Base-by-base conservation (phyloP, 2,888 invertebrate species). In the Xanthorhoe designata region DNA sequence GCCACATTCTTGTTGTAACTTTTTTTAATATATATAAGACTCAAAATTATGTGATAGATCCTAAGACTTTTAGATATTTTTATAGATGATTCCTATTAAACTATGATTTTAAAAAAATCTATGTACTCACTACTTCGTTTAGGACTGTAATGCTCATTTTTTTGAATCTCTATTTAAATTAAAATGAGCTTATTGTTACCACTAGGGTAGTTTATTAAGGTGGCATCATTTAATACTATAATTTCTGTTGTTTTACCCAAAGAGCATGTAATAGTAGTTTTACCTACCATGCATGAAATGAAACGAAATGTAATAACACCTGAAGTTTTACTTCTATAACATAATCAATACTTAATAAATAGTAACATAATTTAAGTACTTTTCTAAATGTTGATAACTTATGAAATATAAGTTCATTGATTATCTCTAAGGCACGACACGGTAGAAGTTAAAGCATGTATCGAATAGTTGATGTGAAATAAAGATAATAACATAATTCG, bases 251-350 rank as follows among this genome's bases (percentile, higher is more conserved):
- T 35, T 32, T 15, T 56, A 24, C 50, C 35, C 8, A n/a, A 7
- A n/a, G n/a, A n/a, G n/a, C n/a, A n/a, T n/a, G n/a, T n/a, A n/a
- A n/a, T n/a, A n/a, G n/a, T n/a, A n/a, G n/a, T n/a, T n/a, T n/a
- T n/a, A n/a, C 6, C 2, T 29, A 19, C 24, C 13, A 24, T 8
- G 17, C 42, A 35, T 54, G 47, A 51, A 69, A 88, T 79, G 72
- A 66, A 57, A 66, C 49, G 10, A 50, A 42, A 50, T 54, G 13
- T 56, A 19, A 61, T 49, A 52, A 29, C 24, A 53, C 42, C 13
- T 17, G 49, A 57, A 53, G 49, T 57, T 65, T 61, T 49, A 62
- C 54, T 54, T 62, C 51, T 29, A 32, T 61, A 38, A 13, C 49
- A 56, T 65, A 56, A 56, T 42, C 32, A 57, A 63, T 42, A 10